These are phyloP conservation scores for Tridacna gigas DNA, from an alignment of 2,888 invertebrate species.

Conservation along the genomic window DNA sequence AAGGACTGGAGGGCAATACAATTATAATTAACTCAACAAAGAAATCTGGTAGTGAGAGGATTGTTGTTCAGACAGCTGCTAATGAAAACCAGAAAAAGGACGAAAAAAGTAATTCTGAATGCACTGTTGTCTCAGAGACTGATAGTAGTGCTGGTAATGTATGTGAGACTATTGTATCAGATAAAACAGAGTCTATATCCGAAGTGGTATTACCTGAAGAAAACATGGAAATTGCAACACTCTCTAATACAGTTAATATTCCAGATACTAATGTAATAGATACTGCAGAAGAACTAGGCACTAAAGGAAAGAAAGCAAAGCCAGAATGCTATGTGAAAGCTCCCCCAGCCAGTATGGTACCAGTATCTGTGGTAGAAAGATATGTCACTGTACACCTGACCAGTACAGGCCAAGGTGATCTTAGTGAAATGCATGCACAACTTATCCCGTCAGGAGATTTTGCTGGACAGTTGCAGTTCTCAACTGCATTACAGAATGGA, in stretches of 20 bases:
- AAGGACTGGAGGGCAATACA: background rate
- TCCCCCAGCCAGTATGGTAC: slow-evolving; percentile 52
- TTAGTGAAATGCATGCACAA: slow-evolving; percentile 73
- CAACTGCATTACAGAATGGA: slow-evolving; percentile 29
- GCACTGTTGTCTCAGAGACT: background rate
- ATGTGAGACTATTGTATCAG: background rate
- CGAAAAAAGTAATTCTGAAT: background rate
- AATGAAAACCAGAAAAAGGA: background rate
- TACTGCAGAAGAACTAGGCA: background rate
- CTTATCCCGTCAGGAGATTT: slow-evolving; percentile 65
- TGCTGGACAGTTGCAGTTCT: slow-evolving; percentile 49
- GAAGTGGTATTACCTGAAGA: background rate
- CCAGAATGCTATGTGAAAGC: slow-evolving; percentile 70
- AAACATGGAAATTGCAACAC: background rate
- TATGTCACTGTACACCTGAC: slow-evolving; percentile 74
- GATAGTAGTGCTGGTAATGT: background rate
- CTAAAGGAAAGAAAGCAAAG: slow-evolving; percentile 50
- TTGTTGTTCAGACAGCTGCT: background rate
- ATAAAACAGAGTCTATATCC: background rate
- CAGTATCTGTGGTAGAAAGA: slow-evolving; percentile 69
- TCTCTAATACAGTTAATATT: background rate
- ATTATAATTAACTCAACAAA: background rate
- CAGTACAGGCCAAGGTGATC: slow-evolving; percentile 65
- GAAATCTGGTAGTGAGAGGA: background rate
- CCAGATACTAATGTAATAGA: background rate